These are phyloP conservation scores for Anastatus disparis DNA, from an alignment of 1,140 invertebrate species.

Conservation along the genomic window DNA sequence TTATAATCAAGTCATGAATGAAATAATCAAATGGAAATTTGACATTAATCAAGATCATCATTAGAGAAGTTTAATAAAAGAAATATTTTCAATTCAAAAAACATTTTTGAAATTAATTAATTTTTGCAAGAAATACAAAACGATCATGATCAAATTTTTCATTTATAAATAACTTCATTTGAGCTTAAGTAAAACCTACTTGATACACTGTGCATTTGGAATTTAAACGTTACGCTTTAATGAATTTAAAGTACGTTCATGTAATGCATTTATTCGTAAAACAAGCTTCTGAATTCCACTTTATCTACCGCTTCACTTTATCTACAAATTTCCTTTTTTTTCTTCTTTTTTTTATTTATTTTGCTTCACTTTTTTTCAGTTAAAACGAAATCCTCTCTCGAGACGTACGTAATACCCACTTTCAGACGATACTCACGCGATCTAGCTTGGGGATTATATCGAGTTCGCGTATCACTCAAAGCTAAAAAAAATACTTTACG, in stretches of 20 bases:
- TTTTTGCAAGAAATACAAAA: no score
- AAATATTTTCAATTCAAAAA: no score
- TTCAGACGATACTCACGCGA: constrained; percentile 29
- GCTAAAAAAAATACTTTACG: constrained; percentile 23
- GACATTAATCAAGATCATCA: no score
- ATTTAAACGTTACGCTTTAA: not conserved
- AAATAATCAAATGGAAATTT: no score
- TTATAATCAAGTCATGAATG: no score
- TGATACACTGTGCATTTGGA: no score
- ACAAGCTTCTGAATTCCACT: constrained; percentile 1
- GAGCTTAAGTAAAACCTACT: no score
- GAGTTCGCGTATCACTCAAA: constrained; percentile 21
- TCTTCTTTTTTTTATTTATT: not conserved
- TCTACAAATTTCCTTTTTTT: not conserved
- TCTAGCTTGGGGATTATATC: constrained; percentile 27
- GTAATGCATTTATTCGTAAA: not conserved
- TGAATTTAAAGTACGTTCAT: not conserved
- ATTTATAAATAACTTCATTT: no score
- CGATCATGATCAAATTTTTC: no score
- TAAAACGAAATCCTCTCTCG: constrained; percentile 9
- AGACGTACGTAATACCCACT: constrained; percentile 35
- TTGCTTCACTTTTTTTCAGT: not conserved
- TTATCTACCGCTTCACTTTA: not conserved
- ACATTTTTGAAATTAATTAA: no score
- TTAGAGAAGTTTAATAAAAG: no score